Percentiles rank a stretch among this genome's conserved stretches.
These are phyloP conservation scores for Pseudochirops cupreus DNA, from an alignment of 2,797 vertebrate genomes.

Conservation along the genomic window DNA sequence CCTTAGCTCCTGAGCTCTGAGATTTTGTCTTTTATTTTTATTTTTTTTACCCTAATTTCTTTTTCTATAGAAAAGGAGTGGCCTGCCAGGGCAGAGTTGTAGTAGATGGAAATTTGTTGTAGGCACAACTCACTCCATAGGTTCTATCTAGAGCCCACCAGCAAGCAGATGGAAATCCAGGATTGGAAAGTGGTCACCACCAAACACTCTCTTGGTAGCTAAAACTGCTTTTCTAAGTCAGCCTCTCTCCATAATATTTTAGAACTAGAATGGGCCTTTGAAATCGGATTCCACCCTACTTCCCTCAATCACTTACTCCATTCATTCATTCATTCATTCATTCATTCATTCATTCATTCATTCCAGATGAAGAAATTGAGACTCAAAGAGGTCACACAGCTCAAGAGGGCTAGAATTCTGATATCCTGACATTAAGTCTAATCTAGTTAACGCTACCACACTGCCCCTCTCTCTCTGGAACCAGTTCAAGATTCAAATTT, in stretches of 20 bases:
- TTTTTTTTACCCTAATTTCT: conserved; percentile 55
- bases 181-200: neutral
- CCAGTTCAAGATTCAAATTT: neutral
- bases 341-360: no score
- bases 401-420: neutral
- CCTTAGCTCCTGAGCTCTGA: conserved; percentile 18
- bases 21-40: conserved; percentile 36
- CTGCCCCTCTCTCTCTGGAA: neutral
- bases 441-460: neutral
- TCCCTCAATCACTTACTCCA: neutral
- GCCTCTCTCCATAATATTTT: neutral
- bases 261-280: neutral
- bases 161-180: neutral
- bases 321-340: neutral
- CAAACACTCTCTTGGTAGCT: neutral
- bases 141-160: neutral
- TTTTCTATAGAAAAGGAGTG: conserved; percentile 53
- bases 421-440: neutral
- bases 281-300: neutral
- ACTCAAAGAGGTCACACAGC: neutral
- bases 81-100: neutral
- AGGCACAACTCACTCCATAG: neutral
- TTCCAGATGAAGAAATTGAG: neutral
- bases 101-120: conserved; percentile 70
- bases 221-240: neutral